Base-by-base conservation (phyloP, 2,113 vertebrate species). In the Pachypanchax playfairii region DNA sequence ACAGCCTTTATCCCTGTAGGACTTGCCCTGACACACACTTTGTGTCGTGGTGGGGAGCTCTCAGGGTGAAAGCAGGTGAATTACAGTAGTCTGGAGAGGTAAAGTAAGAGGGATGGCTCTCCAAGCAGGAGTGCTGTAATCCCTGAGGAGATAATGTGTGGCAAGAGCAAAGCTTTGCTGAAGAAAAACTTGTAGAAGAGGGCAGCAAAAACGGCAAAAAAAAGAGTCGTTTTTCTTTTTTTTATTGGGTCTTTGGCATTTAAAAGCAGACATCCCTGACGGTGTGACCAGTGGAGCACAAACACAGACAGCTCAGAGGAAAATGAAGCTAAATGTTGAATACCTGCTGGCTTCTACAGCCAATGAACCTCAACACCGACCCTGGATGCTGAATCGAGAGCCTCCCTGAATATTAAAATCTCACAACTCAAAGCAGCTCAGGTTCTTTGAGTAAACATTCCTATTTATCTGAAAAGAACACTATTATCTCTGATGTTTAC, bases 101-200 rank as follows among this genome's bases (percentile, higher is more conserved):
- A 60, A 64, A 70, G 77, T 44, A 53, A 81, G 79, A 77, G 63
- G 62, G 53, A 48, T 9, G 29, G 28, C 76, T 76, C 73, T 83
- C 26, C 59, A 49, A 25, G 4, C 39, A 15, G 0, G 29, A 70
- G 66, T 7, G 71, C 72, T 66, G 74, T 54, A 63, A 81, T 68
- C 80, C 75, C 80, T 5, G 58, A 60, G 80, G 77, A 74, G 72
- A 81, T 74, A 68, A 83, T 70, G 69, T 44, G 62, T 33, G 67
- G 68, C 36, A 55, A 57, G 69, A 63, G 65, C 63, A 15, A 22
- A 43, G 51, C 36, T 57, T 71, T 10, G 14, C 44, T 24, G n/a
- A 67, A 20, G 43, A 1, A 51, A 64, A 56, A 44, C 12, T 42
- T 41, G n/a, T n/a, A 6, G 56, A 50, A 29, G 39, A 48, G 42